Evolutionary conservation across 2,797 vertebrate genomes (phyloP), one percentile per base, ranked within the genome.

Genomic region (Malacoctenus gilli): DNA sequence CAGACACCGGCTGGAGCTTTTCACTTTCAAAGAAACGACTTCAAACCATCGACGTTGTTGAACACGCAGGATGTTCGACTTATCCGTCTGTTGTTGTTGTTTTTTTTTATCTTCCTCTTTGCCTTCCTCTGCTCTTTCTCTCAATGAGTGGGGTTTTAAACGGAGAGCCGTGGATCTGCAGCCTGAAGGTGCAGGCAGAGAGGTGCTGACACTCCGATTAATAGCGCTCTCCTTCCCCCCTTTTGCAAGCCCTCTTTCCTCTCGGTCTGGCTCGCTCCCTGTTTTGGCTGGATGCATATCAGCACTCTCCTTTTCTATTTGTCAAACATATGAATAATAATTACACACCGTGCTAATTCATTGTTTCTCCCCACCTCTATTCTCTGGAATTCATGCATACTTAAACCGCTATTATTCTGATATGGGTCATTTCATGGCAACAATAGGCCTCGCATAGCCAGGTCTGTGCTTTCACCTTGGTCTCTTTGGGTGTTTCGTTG

Each of bases 311-410:
- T 52, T n/a, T 68, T 72, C 59, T 72, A 67, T 85, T 85, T 83
- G 68, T 88, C 75, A 75, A 83, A 85, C 75, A 83, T 75, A 84
- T 78, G 80, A 89, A 87, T 88, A 87, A 84, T 89, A 87, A 90
- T 87, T 83, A 84, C 71, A 82, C 44, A 75, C 68, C 52, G 43
- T 72, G 65, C 71, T 83, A 82, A 84, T 88, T 74, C 79, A 79
- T 84, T 87, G 79, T 86, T 80, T 83, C 67, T 76, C 63, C 63
- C 59, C 25, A 56, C 61, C 76, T 23, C 53, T 72, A 68, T 85
- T 88, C 72, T 77, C 48, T 14, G 49, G 72, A 77, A 83, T 82
- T 76, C 78, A 88, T 88, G 81, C 80, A 85, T 85, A 78, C 70
- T 77, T 84, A 81, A 88, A 84, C 70, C 65, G 74, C 68, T 62